Evolutionary conservation across 2,113 vertebrate species (phyloP).

Genomic region (Ascaphus truei): DNA sequence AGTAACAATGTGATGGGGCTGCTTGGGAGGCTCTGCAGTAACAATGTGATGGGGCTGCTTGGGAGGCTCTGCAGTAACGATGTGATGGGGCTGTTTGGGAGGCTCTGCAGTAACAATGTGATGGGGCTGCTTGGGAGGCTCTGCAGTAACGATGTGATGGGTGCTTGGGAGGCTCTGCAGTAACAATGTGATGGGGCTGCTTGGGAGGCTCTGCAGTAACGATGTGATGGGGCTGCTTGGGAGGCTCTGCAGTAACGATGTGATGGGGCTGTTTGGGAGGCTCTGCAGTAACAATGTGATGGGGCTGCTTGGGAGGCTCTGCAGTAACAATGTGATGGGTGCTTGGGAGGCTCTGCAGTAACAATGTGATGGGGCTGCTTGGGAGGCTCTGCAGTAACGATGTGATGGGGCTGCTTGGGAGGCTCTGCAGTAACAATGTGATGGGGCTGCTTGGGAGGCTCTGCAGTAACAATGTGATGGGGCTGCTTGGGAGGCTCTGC

Average conservation of each 20-base stretch:
- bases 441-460: too few species aligned
- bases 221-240: conserved; percentile 1
- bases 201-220: conserved; percentile 12
- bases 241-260: not conserved
- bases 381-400: conserved; percentile 15
- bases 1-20: not conserved
- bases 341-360: conserved; percentile 1
- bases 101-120: too few species aligned
- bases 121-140: too few species aligned
- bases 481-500: conserved; percentile 2
- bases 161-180: not conserved
- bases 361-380: not conserved
- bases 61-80: not conserved
- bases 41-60: conserved; percentile 6
- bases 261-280: too few species aligned
- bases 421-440: not conserved
- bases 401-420: conserved; percentile 3
- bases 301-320: too few species aligned
- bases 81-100: too few species aligned
- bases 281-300: too few species aligned
- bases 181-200: not conserved
- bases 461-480: conserved; percentile 5
- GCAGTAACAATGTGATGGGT: not conserved
- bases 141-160: not conserved
- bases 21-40: conserved; percentile 10